A percentile compares a stretch with the other conserved stretches of the same genome.
phyloP scores from a whole-genome alignment of 1,140 invertebrate genomes.

The Drosophila sproati region DNA sequence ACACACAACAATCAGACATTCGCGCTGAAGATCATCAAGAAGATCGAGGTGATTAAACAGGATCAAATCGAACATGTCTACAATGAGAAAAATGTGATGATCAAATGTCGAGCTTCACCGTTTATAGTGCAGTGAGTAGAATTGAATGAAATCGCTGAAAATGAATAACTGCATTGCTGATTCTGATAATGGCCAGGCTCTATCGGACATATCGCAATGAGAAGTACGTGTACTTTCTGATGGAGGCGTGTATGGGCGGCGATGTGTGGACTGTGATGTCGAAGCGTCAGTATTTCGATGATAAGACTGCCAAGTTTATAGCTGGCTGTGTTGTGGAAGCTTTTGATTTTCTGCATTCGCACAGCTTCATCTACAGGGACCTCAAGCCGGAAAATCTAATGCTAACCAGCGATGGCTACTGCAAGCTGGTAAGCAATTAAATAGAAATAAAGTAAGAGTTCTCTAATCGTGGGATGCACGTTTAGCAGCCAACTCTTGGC shows the following conservation, averaged over 20 bases:
- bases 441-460: too few relatives aligned
- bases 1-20: slow-evolving; percentile 88
- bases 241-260: slow-evolving; percentile 98
- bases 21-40: slow-evolving; percentile 96
- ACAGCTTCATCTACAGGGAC: slow-evolving; percentile 96
- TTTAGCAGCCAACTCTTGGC: too few relatives aligned
- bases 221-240: slow-evolving; percentile 98
- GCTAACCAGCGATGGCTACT: slow-evolving; percentile 93
- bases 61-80: slow-evolving; percentile 97
- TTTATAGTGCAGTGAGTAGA: slow-evolving; percentile 92
- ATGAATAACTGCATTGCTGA: background rate
- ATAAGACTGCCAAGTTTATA: slow-evolving; percentile 94
- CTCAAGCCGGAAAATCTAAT: slow-evolving; percentile 98
- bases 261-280: slow-evolving; percentile 98
- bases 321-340: slow-evolving; percentile 96
- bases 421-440: slow-evolving; percentile 91
- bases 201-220: slow-evolving; percentile 97
- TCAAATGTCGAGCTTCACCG: slow-evolving; percentile 89
- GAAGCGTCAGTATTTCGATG: slow-evolving; percentile 93
- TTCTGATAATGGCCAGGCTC: slow-evolving; percentile 87
- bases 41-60: slow-evolving; percentile 96
- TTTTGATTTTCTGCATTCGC: slow-evolving; percentile 94
- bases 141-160: background rate
- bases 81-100: slow-evolving; percentile 96
- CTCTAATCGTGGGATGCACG: too few relatives aligned